Conservation (phyloP, 2,113 vertebrate species). For the Dicerorhinus sumatrensis region DNA sequence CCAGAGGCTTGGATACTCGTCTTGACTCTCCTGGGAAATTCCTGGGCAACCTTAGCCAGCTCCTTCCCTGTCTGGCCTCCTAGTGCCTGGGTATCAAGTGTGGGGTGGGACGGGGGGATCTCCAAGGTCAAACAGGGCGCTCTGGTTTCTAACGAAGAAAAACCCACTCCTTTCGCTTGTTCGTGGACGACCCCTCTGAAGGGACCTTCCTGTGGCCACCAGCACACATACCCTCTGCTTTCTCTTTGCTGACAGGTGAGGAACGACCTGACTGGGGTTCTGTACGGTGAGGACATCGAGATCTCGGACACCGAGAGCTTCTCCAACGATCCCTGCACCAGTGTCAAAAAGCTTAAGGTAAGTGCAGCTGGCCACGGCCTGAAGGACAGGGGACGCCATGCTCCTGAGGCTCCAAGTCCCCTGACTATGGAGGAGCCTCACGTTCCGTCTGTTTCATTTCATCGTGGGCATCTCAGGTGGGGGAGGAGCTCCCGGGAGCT, state of each 20-base stretch:
- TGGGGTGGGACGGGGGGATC: too few relatives aligned
- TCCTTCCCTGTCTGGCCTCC: neutral
- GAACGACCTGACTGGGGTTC: constrained; percentile 97
- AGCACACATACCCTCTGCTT: constrained; percentile 72
- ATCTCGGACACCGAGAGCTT: constrained; percentile 99
- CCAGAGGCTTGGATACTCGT: neutral
- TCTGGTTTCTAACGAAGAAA: neutral
- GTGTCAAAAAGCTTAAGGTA: constrained; percentile 99
- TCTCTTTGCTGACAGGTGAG: constrained; percentile 92
- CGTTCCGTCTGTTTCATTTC: neutral
- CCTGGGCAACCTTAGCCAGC: neutral
- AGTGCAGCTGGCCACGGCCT: constrained; percentile 49
- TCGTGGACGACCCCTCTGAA: neutral
- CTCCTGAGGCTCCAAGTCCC: neutral
- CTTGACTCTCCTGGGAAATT: neutral
- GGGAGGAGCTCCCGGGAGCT: neutral
- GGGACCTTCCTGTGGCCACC: constrained; percentile 2
- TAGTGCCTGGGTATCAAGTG: rapidly evolving
- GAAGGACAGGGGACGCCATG: rapidly evolving
- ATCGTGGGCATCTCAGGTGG: neutral
- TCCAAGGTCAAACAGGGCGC: neutral
- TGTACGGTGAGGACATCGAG: constrained; percentile 97
- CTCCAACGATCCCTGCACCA: constrained; percentile 98
- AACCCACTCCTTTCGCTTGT: neutral
- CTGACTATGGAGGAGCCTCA: neutral